A percentile compares a stretch with the other conserved stretches of the same genome.
Conservation (phyloP, 92 coral and sea anemone genomes). For the Scolanthus callimorphus region DNA sequence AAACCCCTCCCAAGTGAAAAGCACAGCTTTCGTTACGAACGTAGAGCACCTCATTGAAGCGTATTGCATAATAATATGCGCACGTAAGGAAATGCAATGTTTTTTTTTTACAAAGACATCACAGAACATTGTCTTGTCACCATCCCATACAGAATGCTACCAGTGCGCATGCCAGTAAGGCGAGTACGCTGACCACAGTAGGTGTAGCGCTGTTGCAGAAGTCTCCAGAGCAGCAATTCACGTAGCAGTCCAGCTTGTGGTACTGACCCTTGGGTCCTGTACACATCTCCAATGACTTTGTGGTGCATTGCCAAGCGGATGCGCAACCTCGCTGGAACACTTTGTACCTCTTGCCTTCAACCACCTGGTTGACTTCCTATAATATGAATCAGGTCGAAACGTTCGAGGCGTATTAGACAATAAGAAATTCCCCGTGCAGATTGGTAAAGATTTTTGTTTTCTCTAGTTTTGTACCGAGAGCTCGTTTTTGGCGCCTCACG, state of each 20-base stretch:
- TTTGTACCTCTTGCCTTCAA: constrained; percentile 3
- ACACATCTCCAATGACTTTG: constrained; percentile 12
- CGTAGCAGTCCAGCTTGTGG: not conserved
- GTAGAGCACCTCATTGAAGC: too few relatives aligned
- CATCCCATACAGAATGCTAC: too few relatives aligned
- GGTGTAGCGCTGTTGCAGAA: not conserved
- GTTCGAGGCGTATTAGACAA: too few relatives aligned
- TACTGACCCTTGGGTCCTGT: constrained; percentile 7
- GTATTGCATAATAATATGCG: too few relatives aligned
- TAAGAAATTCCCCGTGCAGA: too few relatives aligned
- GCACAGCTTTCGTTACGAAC: too few relatives aligned
- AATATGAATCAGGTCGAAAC: not conserved
- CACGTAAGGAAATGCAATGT: too few relatives aligned
- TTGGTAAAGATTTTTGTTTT: too few relatives aligned
- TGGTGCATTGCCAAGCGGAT: constrained; percentile 22
- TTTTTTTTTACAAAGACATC: too few relatives aligned
- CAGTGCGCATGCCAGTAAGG: not conserved
- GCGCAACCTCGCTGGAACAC: constrained; percentile 14
- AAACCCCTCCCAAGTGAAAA: too few relatives aligned
- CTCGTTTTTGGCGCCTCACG: not conserved
- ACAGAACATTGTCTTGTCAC: too few relatives aligned
- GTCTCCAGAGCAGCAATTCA: constrained; percentile 1
- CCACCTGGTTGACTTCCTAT: constrained; percentile 2
- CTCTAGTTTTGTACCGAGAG: too few relatives aligned
- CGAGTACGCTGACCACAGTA: not conserved